Base-by-base conservation (phyloP, 2,888 invertebrate species). In the Ennomos fuscantarius region DNA sequence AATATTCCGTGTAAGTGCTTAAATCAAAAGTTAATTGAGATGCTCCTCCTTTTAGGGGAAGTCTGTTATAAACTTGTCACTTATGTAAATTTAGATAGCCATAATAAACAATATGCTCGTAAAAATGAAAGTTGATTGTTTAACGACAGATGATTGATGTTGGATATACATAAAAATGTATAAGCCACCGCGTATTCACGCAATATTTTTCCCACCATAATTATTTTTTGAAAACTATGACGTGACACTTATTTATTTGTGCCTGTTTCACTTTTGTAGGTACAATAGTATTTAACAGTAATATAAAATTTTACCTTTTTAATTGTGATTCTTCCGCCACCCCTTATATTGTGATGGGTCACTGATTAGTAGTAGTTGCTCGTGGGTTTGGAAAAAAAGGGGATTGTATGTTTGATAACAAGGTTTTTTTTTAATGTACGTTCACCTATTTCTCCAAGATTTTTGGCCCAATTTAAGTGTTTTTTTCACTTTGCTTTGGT, bases 91-190 rank as follows among this genome's bases (percentile, higher is more conserved):
- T 76, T 76, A 63, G 68, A 67, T 72, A 74, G 76, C 62, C 60
- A 63, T 69, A 69, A 66, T 68, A 68, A 68, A 68, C 68, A 65
- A 65, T 63, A 61, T 60, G 50, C 65, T 72, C 66, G 72, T 75
- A 76, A 76, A 83, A 81, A 79, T 79, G 83, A 84, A 84, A 83
- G 84, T 78, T 83, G 82, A 82, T 82, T 82, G 82, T 82, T 82
- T 82, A 82, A 82, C 79, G 74, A 80, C 75, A 72, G 70, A 81
- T 81, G 81, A 81, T 79, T 79, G 79, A 76, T 78, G 76, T 66
- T 66, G 73, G 76, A 69, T 74, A 73, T 77, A 78, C 76, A 75
- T 73, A 69, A 69, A 24, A 69, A 69, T 73, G 72, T 75, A 73
- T 74, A 76, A 73, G 79, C 79, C 78, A 79, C 79, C 70, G 74